Percentiles rank a stretch among this genome's conserved stretches.
phyloP scores from a whole-genome alignment of 2,797 vertebrate genomes.

The Myotis daubentonii region DNA sequence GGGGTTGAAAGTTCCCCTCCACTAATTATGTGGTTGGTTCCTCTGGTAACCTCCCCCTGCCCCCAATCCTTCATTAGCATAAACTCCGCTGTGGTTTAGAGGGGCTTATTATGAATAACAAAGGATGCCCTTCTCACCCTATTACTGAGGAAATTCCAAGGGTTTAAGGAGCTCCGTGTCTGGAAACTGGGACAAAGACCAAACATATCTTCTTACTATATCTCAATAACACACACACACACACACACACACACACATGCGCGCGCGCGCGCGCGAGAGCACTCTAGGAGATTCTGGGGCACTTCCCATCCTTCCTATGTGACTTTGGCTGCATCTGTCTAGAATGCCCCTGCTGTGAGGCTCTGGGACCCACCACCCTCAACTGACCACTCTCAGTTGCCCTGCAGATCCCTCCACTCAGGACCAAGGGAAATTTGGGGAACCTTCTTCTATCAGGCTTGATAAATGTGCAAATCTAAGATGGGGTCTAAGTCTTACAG shows the following conservation, averaged over 20 bases:
- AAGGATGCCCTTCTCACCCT: neutral
- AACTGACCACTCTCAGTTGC: neutral
- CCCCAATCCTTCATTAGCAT: neutral
- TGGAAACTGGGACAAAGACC: neutral
- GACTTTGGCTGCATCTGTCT: neutral
- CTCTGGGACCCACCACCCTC: neutral
- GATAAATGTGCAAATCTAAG: neutral
- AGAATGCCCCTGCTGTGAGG: neutral
- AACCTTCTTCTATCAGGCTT: neutral
- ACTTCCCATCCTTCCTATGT: neutral
- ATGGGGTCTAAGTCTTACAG: neutral
- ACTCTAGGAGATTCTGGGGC: neutral
- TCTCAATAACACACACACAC: neutral
- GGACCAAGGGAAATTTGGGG: neutral
- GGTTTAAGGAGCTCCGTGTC: neutral
- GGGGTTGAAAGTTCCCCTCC: neutral
- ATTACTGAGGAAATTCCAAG: neutral
- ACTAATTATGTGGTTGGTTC: neutral
- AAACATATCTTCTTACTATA: neutral
- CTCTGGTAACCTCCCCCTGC: neutral
- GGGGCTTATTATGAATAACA: neutral
- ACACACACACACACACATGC: no score
- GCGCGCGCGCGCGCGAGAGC: no score
- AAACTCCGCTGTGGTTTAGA: neutral
- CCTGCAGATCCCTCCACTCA: neutral